Evolutionary conservation across 2,888 invertebrate genomes (phyloP).

Genomic region (Calliopum simillimum): DNA sequence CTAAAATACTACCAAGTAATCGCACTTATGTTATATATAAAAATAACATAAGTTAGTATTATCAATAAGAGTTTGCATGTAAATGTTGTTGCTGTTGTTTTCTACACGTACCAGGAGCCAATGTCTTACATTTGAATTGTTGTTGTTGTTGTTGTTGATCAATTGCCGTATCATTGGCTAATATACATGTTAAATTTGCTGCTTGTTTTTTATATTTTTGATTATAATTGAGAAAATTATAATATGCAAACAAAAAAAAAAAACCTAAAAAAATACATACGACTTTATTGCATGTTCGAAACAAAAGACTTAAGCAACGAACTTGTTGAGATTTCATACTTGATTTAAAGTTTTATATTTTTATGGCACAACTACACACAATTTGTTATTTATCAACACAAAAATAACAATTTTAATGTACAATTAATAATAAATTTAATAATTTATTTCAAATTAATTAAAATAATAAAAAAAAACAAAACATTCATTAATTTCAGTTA

Average conservation of each 20-base stretch:
- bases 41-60: background rate
- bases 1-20: background rate
- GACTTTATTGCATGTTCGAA: background rate
- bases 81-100: background rate
- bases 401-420: no score
- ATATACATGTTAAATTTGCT: conserved; percentile 6
- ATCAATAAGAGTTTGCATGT: background rate
- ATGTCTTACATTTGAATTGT: background rate
- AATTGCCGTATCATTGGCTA: conserved; percentile 30
- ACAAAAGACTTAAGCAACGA: conserved; percentile 29
- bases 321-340: background rate
- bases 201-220: background rate
- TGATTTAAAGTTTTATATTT: no score
- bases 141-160: conserved; percentile 20
- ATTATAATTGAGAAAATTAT: conserved; percentile 3
- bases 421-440: no score
- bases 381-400: no score
- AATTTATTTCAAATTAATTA: no score
- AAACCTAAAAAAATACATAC: background rate
- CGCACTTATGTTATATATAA: conserved; percentile 2
- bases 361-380: no score
- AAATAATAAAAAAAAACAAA: no score
- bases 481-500: no score
- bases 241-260: background rate
- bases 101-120: background rate